Evolutionary conservation across 2,888 invertebrate genomes (phyloP).

Genomic region (Neoscelio sp.): DNA sequence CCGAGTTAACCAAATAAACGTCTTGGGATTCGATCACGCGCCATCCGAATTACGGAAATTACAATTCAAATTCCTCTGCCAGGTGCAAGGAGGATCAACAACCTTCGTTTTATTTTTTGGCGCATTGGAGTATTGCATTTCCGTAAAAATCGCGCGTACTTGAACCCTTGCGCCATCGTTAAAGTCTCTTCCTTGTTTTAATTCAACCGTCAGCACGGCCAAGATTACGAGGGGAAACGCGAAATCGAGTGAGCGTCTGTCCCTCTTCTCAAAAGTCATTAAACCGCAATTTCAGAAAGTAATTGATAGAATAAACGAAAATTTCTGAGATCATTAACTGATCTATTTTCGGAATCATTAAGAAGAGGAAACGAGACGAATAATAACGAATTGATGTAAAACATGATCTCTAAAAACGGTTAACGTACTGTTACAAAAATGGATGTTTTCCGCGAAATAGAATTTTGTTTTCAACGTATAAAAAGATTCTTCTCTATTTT

Average conservation of each 20-base stretch:
- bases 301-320: slow-evolving; percentile 10
- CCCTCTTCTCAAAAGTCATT: slow-evolving; percentile 29
- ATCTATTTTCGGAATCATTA: neutral
- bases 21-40: slow-evolving; percentile 69
- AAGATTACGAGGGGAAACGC: slow-evolving; percentile 29
- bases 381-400: too few relatives aligned
- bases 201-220: slow-evolving; percentile 30
- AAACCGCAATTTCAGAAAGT: slow-evolving; percentile 37
- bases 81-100: slow-evolving; percentile 45
- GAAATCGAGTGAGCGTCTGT: slow-evolving; percentile 30
- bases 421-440: too few relatives aligned
- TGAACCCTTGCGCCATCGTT: neutral
- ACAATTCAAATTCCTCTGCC: slow-evolving; percentile 58
- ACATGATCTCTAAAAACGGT: too few relatives aligned
- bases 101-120: neutral
- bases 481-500: neutral
- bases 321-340: neutral
- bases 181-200: slow-evolving; percentile 49
- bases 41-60: slow-evolving; percentile 70
- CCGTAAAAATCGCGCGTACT: slow-evolving; percentile 15
- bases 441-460: too few relatives aligned
- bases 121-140: slow-evolving; percentile 16
- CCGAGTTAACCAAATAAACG: slow-evolving; percentile 64
- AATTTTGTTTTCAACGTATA: neutral
- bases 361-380: too few relatives aligned